Conservation (phyloP, 2,888 invertebrate genomes). For the Stegana nigrithorax region DNA sequence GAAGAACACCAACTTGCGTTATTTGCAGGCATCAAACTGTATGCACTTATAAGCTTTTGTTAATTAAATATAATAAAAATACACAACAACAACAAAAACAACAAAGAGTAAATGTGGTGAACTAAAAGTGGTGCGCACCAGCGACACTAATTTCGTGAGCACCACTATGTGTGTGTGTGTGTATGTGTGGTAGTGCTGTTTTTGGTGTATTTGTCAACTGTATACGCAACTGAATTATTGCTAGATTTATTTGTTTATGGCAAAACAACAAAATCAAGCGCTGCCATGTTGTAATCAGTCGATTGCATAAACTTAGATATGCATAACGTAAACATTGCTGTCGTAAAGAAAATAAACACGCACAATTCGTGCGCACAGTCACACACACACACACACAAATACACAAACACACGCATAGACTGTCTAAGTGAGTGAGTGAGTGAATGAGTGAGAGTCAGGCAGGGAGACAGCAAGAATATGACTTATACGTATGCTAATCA, state of each 20-base stretch:
- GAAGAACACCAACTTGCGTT: no score
- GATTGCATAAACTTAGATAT: background rate
- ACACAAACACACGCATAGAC: background rate
- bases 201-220: background rate
- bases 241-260: constrained; percentile 9
- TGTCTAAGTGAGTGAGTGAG: no score
- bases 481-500: constrained; percentile 1
- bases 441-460: background rate
- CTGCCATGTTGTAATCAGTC: background rate
- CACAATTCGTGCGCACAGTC: background rate
- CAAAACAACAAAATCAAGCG: background rate
- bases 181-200: background rate
- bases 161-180: background rate
- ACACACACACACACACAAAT: background rate
- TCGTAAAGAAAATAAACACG: background rate
- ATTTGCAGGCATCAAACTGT: no score
- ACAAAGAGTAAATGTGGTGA: no score
- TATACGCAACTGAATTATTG: background rate
- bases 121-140: no score
- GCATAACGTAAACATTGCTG: no score
- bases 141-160: no score
- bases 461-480: background rate
- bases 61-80: no score
- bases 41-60: no score
- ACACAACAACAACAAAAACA: no score